phyloP scores from a whole-genome alignment of 2,113 vertebrate genomes.

The Ictalurus furcatus region DNA sequence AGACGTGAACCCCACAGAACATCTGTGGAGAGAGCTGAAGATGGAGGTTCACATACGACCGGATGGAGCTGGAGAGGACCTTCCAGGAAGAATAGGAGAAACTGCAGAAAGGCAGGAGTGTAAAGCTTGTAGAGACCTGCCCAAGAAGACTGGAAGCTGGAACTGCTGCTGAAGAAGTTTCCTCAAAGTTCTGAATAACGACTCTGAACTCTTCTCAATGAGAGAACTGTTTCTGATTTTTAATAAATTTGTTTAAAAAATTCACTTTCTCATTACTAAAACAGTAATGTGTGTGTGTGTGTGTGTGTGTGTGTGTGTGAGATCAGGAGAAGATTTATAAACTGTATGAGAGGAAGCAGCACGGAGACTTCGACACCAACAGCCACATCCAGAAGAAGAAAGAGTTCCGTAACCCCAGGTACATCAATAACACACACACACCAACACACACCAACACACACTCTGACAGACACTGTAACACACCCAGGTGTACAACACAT shows the following conservation, averaged over 20 bases:
- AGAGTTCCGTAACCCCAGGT: constrained; percentile 98
- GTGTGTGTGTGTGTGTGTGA: constrained; percentile 33
- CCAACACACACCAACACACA: background rate
- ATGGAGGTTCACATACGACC: no score
- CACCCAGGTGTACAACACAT: background rate
- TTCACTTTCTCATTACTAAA: background rate
- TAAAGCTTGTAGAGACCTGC: background rate
- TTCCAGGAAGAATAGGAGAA: background rate
- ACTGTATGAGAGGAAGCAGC: constrained; percentile 90
- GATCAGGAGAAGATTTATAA: constrained; percentile 94
- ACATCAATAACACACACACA: constrained; percentile 10
- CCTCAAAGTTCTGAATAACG: background rate
- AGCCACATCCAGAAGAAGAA: constrained; percentile 96
- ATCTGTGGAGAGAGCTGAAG: background rate
- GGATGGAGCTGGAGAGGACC: background rate
- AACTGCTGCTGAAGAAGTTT: background rate
- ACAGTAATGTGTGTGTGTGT: background rate
- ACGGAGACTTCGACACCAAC: constrained; percentile 96
- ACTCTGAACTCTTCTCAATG: background rate
- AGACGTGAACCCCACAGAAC: background rate
- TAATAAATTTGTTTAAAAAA: background rate
- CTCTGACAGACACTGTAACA: background rate
- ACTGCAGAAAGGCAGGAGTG: background rate
- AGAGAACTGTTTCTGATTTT: background rate
- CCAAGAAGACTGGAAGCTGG: background rate